Evolutionary conservation across 2,888 invertebrate species (phyloP), one percentile per base, ranked within the genome.

Genomic region (Celastrina argiolus): DNA sequence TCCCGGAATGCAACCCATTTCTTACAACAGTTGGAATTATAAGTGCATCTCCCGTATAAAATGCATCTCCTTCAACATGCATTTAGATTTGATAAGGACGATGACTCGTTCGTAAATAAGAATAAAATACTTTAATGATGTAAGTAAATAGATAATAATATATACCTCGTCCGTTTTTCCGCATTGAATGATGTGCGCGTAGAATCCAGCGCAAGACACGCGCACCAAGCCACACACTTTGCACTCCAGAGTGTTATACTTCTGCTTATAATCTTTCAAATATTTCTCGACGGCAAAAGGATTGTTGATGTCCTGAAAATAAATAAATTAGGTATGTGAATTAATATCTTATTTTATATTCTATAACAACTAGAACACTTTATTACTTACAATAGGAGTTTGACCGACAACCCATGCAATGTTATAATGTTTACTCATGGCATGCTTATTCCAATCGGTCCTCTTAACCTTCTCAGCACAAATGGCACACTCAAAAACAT

Each of bases 161-260:
- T 56, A 71, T 76, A 93, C 93, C 81, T 92, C 87, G 18, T 88
- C 88, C 5, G 89, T 77, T 80, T 93, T 94, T 18, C 93, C 93
- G 75, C 95, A 95, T 64, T 90, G 88, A 63, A 91, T 78, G 61
- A 93, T 79, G 76, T 95, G 95, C 0, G 94, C 93, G 67, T 93
- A 83, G 72, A 92, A 94, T 28, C 95, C 95, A 36, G 86, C 75
- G 2, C 85, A 88, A 2, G 93, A 93, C 42, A 82, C 85, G 78
- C 94, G 82, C 58, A 80, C 78, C 69, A 84, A 71, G 0, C 85
- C 86, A 76, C 94, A 95, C 65, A 78, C 80, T 69, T 92, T 92
- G 76, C 94, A 95, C 59, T 76, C 77, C 12, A 94, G 81, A 22
- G 76, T 80, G 56, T 88, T 88, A 63, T 79, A 77, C 41, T 56